These are phyloP conservation scores for Cichlasoma orientale DNA, from an alignment of 2,797 vertebrate species.

Conservation along the genomic window DNA sequence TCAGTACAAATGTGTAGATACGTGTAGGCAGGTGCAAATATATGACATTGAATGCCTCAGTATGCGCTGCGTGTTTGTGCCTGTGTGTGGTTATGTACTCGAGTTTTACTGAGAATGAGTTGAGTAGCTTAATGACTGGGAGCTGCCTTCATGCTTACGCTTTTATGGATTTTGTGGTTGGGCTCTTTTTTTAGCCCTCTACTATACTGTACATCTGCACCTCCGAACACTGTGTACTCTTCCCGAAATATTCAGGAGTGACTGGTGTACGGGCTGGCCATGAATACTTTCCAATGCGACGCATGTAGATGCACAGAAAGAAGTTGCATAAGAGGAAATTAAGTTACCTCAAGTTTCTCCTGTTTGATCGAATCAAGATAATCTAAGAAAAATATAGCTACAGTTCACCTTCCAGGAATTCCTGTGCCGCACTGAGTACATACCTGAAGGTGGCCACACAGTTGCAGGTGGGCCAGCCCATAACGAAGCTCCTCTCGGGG, in stretches of 20 bases:
- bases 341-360: background rate
- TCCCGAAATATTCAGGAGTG: background rate
- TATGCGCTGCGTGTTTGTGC: constrained; percentile 14
- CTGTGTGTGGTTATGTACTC: constrained; percentile 7
- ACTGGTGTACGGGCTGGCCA: background rate
- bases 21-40: constrained; percentile 3
- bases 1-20: background rate
- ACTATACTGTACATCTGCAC: background rate
- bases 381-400: background rate
- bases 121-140: constrained; percentile 20
- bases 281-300: background rate
- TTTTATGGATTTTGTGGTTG: constrained; percentile 32
- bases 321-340: background rate
- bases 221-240: constrained; percentile 45
- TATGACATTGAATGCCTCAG: background rate
- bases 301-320: background rate
- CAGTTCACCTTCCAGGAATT: background rate
- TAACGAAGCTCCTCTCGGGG: constrained; percentile 87
- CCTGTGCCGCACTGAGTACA: background rate
- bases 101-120: background rate
- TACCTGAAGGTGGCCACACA: constrained; percentile 95
- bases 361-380: background rate
- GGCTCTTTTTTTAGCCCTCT: constrained; percentile 28
- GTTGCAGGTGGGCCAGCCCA: constrained; percentile 96
- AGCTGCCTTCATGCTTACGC: constrained; percentile 5